A percentile compares a stretch with the other conserved stretches of the same genome.
Conservation (phyloP, 2,113 vertebrate genomes). For the Myodes glareolus region DNA sequence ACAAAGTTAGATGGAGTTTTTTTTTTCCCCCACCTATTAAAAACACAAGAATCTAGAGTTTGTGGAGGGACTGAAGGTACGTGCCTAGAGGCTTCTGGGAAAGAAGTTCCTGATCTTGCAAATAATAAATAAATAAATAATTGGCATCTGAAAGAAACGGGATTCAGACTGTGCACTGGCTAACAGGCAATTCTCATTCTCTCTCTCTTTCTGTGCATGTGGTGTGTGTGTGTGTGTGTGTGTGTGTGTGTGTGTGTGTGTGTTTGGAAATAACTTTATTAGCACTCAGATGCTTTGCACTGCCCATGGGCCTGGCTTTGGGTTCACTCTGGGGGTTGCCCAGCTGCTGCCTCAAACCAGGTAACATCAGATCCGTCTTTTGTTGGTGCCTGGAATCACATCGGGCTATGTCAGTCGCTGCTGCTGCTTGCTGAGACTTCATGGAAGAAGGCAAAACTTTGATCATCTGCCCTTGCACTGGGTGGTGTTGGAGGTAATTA, state of each 20-base stretch:
- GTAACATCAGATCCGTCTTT: conserved; percentile 46
- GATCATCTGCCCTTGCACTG: conserved; percentile 75
- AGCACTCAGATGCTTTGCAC: not conserved
- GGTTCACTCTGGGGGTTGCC: conserved; percentile 42
- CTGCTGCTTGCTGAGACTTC: conserved; percentile 68
- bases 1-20: not conserved
- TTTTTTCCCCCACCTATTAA: conserved; percentile 46
- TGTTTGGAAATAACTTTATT: conserved; percentile 65
- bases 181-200: not conserved
- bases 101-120: conserved; percentile 52
- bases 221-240: not conserved
- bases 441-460: conserved; percentile 79
- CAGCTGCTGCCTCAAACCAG: conserved; percentile 40
- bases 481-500: conserved; percentile 83
- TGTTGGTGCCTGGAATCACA: not conserved
- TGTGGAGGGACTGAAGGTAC: not conserved
- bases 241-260: not conserved
- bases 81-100: not conserved
- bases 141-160: not conserved
- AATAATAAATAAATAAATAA: too few species aligned
- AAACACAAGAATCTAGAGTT: conserved; percentile 34
- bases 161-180: not conserved
- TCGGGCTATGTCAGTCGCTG: not conserved
- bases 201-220: not conserved
- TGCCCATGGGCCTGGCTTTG: not conserved